These are phyloP conservation scores for Lagopus leucura DNA, from an alignment of 2,113 vertebrate species.

Conservation along the genomic window DNA sequence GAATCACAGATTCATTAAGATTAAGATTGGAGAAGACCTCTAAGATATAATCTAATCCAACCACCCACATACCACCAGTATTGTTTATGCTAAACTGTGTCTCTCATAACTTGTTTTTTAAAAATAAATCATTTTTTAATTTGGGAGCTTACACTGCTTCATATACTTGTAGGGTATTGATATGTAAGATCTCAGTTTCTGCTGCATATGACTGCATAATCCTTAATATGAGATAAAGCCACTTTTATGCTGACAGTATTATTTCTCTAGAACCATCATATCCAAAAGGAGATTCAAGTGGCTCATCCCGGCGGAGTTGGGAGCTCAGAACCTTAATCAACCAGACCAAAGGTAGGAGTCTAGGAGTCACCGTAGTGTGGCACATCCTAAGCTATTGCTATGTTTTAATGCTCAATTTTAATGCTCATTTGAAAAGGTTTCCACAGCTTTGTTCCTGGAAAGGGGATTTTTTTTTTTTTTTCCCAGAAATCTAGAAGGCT, in stretches of 20 bases:
- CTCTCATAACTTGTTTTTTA: background rate
- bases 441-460: background rate
- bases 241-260: background rate
- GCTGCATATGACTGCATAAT: background rate
- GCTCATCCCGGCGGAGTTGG: constrained; percentile 88
- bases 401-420: background rate
- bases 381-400: background rate
- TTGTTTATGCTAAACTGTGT: too few species aligned
- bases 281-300: constrained; percentile 87
- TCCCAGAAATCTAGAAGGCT: background rate
- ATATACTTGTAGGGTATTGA: background rate
- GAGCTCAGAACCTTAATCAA: constrained; percentile 94
- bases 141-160: background rate
- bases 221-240: background rate
- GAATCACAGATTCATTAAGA: too few species aligned
- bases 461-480: background rate
- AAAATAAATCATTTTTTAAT: background rate
- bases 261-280: constrained; percentile 87
- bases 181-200: background rate
- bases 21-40: too few species aligned
- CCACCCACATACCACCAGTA: too few species aligned
- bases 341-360: constrained; percentile 89
- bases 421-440: background rate
- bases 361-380: background rate
- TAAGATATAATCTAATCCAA: too few species aligned